Base-by-base conservation (phyloP, 2,113 vertebrate species). In the Eurystomus gularis region DNA sequence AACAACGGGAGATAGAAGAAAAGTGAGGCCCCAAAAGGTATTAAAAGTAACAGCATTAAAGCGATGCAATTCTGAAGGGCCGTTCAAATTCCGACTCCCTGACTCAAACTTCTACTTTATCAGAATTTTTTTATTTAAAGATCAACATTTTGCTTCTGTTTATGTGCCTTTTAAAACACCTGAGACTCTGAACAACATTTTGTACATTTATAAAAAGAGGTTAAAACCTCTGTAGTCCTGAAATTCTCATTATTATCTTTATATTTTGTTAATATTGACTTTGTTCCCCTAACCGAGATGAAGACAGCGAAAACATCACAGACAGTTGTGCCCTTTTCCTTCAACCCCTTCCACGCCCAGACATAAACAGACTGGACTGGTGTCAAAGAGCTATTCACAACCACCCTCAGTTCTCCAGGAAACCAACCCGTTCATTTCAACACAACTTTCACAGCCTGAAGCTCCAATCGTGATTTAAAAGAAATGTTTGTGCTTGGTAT, bases 11-110 rank as follows among this genome's bases (percentile, higher is more conserved):
- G 15, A 57, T 10, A 40, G 33, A 93, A 31, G 26, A 73, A 54
- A 88, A 40, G 3, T 78, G 46, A 20, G 2, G 13, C 14, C 55
- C 29, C 33, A 33, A 82, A 77, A 91, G 16, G 39, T 24, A 65
- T 4, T 12, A 51, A 57, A 68, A 58, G 12, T 17, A 61, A 46
- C 6, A 60, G 4, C 25, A 24, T 3, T 64, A 66, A 42, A 28
- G 5, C 0, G 1, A 44, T 1, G 3, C 6, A 52, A 33, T 24
- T 11, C n/a, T 1, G 4, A 86, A 42, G 2, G 24, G 25, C 16
- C n/a, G 17, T 23, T 65, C 10, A 13, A 69, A 55, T 37, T 33
- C 28, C 62, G 11, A 48, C 37, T 55, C n/a, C 29, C 17, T 39
- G 9, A 8, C 37, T 5, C 13, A 57, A 44, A 66, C 10, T 49